Evolutionary conservation across 2,113 vertebrate genomes (phyloP), one percentile per base, ranked within the genome.

Genomic region (Hassar affinis): DNA sequence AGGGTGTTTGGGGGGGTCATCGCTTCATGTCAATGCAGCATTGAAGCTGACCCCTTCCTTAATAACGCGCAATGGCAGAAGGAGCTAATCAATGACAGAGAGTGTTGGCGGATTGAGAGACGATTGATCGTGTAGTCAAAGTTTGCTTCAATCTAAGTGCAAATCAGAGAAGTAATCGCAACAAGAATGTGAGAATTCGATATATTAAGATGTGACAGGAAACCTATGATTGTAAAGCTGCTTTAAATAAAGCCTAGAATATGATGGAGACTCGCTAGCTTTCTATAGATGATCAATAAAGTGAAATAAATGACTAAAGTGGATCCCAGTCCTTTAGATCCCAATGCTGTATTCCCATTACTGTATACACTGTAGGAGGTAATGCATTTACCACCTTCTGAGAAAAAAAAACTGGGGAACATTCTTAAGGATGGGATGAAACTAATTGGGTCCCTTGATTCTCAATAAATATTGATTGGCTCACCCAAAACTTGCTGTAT

Each of bases 31-130:
- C 80, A 49, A 87, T 52, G 79, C 30, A 20, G 66, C 35, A n/a
- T 7, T 51, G 84, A 75, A 85, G 77, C 76, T 64, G 57, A 78
- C 68, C 42, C 81, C 85, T 86, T 85, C 64, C 75, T 87, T 85
- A 82, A 85, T 80, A 81, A 78, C 81, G 83, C 61, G 78, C 69
- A 76, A 64, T 87, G 83, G 52, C 78, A 84, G 80, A 84, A 25
- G 35, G 79, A 47, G 71, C n/a, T 82, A 86, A 91, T 90, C 91
- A 79, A 92, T 91, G 79, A 27, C 66, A 14, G 27, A 69, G 33
- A 57, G 69, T 30, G 83, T 72, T 47, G 82, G 35, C 33, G 47
- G 59, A 86, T 79, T 57, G 64, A 83, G 74, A 71, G 66, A 49
- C 15, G 71, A 86, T 87, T 75, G 87, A 87, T 88, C 86, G 68